Evolutionary conservation across 2,797 vertebrate genomes (phyloP).

Genomic region (Pangasius krempfi): DNA sequence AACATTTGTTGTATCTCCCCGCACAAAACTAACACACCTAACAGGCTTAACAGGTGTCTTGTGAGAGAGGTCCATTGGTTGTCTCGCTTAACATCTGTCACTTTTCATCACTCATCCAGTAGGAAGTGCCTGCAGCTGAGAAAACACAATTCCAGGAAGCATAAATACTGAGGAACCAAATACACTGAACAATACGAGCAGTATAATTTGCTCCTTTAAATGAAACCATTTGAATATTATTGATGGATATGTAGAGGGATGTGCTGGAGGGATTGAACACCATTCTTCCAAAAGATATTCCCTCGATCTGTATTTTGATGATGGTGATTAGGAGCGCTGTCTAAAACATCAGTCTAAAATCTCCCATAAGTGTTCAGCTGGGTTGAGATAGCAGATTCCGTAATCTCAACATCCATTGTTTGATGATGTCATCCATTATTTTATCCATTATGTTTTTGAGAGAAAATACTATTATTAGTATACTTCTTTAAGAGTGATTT

Average conservation of each 20-base stretch:
- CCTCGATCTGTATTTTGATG: background rate
- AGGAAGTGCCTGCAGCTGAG: slow-evolving; percentile 34
- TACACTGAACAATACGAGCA: background rate
- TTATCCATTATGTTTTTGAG: background rate
- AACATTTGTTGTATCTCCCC: background rate
- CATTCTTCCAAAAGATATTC: background rate
- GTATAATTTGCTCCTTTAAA: background rate
- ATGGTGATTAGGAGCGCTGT: background rate
- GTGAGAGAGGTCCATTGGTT: background rate
- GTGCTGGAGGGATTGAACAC: background rate
- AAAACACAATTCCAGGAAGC: slow-evolving; percentile 24
- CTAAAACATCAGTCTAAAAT: background rate
- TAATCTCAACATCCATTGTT: background rate
- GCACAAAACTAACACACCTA: background rate
- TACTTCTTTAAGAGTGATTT: background rate
- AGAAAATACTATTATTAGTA: background rate
- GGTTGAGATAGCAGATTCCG: background rate
- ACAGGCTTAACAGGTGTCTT: slow-evolving; percentile 24
- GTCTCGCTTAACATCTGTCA: slow-evolving; percentile 24
- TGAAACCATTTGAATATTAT: background rate
- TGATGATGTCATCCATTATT: background rate
- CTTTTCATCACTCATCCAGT: slow-evolving; percentile 23
- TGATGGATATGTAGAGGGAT: background rate
- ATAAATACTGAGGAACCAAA: background rate
- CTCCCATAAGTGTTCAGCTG: background rate